Conservation (phyloP, 2,113 vertebrate species). For the Speoplatyrhinus poulsoni region DNA sequence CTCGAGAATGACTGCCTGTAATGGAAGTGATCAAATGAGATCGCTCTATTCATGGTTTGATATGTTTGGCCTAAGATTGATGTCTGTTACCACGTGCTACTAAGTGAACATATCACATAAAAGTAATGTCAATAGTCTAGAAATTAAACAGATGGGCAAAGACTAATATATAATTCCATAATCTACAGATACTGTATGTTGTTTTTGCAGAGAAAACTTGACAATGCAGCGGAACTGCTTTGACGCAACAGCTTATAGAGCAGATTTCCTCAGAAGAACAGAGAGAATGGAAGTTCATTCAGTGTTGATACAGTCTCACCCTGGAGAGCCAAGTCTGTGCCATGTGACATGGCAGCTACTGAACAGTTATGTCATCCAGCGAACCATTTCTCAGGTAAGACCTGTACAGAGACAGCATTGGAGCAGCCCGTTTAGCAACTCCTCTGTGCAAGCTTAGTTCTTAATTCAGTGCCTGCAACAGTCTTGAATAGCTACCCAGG, state of each 20-base stretch:
- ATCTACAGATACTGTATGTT: too few species aligned
- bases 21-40: too few species aligned
- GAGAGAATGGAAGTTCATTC: background rate
- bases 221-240: background rate
- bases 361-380: conserved; percentile 40
- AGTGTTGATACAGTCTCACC: conserved; percentile 3
- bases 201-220: background rate
- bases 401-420: background rate
- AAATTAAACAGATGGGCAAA: too few species aligned
- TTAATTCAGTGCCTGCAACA: too few species aligned
- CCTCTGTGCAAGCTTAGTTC: background rate
- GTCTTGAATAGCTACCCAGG: too few species aligned
- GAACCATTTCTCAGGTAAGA: conserved; percentile 31
- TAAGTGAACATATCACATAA: too few species aligned
- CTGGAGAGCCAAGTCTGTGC: background rate
- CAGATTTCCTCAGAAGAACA: background rate
- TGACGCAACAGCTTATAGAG: background rate
- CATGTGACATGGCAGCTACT: conserved; percentile 10
- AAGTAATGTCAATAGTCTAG: too few species aligned
- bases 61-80: too few species aligned
- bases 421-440: background rate
- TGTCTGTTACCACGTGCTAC: too few species aligned
- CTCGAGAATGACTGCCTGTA: too few species aligned
- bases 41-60: too few species aligned
- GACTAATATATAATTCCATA: too few species aligned